Evolutionary conservation across 1,140 invertebrate genomes (phyloP).

Genomic region (Acyrthosiphon pisum): DNA sequence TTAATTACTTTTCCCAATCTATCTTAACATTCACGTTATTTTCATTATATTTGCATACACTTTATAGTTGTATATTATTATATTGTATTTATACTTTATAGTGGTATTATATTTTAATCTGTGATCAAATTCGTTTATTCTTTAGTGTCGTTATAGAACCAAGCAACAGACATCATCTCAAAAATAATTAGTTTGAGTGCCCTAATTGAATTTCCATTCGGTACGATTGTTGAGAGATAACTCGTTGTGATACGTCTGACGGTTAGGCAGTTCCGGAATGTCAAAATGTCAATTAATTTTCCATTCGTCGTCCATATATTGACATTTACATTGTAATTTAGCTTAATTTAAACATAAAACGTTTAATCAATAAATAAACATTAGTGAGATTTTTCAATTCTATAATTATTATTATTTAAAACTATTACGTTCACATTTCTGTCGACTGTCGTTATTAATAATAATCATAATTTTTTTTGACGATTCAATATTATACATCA

Average conservation of each 20-base stretch:
- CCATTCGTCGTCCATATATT: neutral
- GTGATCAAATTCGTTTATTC: neutral
- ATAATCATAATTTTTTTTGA: neutral
- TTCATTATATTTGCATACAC: neutral
- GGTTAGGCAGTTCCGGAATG: neutral
- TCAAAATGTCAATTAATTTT: neutral
- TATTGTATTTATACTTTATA: neutral
- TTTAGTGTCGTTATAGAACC: neutral
- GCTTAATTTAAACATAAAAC: neutral
- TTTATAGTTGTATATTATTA: neutral
- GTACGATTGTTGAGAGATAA: neutral
- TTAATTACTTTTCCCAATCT: neutral
- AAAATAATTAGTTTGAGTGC: constrained; percentile 18
- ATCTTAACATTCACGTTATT: neutral
- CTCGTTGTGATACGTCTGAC: neutral
- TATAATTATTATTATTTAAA: neutral
- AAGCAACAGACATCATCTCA: neutral
- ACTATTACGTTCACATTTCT: neutral
- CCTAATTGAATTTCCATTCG: neutral
- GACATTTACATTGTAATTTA: neutral
- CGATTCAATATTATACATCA: neutral
- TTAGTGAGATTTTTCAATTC: neutral
- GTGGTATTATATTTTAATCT: neutral
- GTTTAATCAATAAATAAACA: neutral
- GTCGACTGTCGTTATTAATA: neutral